Conservation (phyloP, 2,113 vertebrate species). For the Pogona vitticeps region DNA sequence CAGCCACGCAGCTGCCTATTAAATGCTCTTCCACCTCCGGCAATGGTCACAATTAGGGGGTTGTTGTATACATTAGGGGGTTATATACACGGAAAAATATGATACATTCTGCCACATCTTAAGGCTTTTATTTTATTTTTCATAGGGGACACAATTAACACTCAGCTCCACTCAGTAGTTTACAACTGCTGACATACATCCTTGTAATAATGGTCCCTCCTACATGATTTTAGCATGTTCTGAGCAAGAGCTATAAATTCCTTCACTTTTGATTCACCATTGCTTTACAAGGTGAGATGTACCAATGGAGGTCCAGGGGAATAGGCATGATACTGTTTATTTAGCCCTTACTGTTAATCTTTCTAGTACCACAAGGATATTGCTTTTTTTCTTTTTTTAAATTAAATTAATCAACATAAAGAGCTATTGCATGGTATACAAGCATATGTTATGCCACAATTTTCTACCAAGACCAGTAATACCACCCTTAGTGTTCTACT, state of each 20-base stretch:
- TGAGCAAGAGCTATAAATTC: neutral
- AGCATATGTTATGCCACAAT: neutral
- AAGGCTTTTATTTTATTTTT: fast-evolving
- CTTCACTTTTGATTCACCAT: neutral
- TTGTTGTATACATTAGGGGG: too few relatives aligned
- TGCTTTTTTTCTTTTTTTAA: neutral
- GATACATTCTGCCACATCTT: fast-evolving
- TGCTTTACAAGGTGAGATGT: neutral
- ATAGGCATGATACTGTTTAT: neutral
- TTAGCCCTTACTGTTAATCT: neutral
- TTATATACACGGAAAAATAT: too few relatives aligned
- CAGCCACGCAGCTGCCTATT: too few relatives aligned
- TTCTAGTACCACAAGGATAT: neutral
- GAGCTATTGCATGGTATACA: neutral
- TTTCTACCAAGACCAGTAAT: too few relatives aligned
- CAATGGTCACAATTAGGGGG: too few relatives aligned
- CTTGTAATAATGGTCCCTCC: neutral
- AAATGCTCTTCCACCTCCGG: too few relatives aligned
- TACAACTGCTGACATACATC: neutral
- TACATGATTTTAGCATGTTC: neutral
- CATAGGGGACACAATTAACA: fast-evolving
- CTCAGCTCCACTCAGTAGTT: fast-evolving
- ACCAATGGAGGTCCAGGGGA: neutral
- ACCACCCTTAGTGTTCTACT: neutral
- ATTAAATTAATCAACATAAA: neutral